These are phyloP conservation scores for Ammospiza nelsoni DNA, from an alignment of 2,113 vertebrate species.

Conservation along the genomic window DNA sequence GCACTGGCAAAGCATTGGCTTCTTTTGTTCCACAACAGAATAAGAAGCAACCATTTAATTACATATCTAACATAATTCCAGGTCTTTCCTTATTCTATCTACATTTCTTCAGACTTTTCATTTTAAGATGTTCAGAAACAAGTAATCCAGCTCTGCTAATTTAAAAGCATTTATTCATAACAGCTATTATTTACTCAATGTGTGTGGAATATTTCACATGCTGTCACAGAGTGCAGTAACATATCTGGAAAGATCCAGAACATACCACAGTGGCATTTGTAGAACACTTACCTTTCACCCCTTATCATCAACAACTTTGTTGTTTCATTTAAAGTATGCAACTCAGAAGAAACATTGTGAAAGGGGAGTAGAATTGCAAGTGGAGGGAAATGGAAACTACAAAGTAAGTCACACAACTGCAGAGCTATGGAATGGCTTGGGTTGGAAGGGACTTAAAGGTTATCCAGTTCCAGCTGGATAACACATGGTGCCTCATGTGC, in stretches of 20 bases:
- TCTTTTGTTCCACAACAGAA: background rate
- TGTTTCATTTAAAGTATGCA: background rate
- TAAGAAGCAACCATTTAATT: background rate
- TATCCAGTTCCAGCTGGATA: background rate
- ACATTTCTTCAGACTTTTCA: background rate
- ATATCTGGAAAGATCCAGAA: background rate
- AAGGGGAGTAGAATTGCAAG: background rate
- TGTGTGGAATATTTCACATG: background rate
- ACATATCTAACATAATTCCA: background rate
- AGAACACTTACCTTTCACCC: background rate
- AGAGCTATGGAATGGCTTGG: background rate
- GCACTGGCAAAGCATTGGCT: background rate
- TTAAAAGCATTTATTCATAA: background rate
- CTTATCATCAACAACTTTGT: background rate
- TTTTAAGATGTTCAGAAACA: background rate
- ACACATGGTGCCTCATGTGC: background rate
- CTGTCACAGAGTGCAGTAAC: background rate
- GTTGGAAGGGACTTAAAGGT: background rate
- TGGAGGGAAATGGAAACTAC: background rate
- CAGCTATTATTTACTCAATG: background rate
- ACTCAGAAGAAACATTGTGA: background rate
- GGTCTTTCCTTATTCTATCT: background rate
- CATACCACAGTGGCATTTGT: background rate
- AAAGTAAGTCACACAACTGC: background rate
- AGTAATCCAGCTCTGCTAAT: background rate